Evolutionary conservation across 2,797 vertebrate genomes (phyloP), one percentile per base, ranked within the genome.

Genomic region (Amblyraja radiata): DNA sequence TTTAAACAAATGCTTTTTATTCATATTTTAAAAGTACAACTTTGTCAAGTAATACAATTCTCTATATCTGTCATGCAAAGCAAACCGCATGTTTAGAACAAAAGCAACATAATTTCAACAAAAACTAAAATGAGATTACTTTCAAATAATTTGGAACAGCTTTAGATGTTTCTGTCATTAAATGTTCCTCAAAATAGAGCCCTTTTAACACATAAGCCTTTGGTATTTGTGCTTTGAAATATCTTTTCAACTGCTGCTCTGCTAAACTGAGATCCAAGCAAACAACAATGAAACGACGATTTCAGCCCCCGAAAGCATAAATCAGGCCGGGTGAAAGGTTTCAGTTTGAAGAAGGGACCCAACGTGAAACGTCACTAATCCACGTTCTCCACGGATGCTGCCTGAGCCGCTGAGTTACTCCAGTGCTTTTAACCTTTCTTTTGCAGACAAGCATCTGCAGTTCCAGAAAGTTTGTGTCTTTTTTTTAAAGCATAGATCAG

Each of bases 91-190:
- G 32, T 32, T 9, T 16, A 88, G 8, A 88, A 32, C 61, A 68
- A 88, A 88, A 88, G 14, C 18, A n/a, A 36, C 16, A 86, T 61
- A 61, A 23, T 88, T 88, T 88, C 84, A 88, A 36, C 63, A 63
- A 36, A 68, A 18, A n/a, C 63, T 4, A 68, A 88, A 2, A 68
- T 88, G 10, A 21, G 16, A 68, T 5, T 63, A 88, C 39, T 28
- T 46, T 79, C 32, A 39, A 79, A 88, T 10, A 54, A 21, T 58
- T 32, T 78, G 76, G 10, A 78, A 84, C 6, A 61, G 25, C 10
- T 63, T 68, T 18, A 32, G 10, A 18, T 18, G 39, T 23, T 88
- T 36, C 16, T 68, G 28, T 65, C 32, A 83, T 25, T 9, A 21
- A 18, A 32, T 88, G 8, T 88, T 65, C 16, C 14, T 21, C 18